Base-by-base conservation (phyloP, 1,140 invertebrate species). In the Pseudomyrmex concolor region DNA sequence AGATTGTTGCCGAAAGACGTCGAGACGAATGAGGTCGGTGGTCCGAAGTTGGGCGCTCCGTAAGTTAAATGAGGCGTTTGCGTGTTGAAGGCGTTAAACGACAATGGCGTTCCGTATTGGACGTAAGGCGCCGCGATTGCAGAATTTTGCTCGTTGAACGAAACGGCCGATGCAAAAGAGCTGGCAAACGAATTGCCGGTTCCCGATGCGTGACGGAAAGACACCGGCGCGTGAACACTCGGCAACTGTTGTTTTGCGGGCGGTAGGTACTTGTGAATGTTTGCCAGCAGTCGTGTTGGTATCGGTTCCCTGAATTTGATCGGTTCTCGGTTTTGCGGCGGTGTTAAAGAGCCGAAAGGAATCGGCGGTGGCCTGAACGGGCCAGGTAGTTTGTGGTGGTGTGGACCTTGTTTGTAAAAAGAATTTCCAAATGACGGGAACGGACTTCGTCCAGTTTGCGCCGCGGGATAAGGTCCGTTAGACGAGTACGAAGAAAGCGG, bases 281-380 rank as follows among this genome's bases (percentile, higher is more conserved):
- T 89, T 2, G 86, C 86, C 10, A 93, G 92, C 1, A 97, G 89
- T 1, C 96, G 96, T 64, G 94, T 93, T 3, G 97, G 97, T 2
- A 97, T 95, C 1, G 96, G 95, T 45, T 97, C 96, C 70, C 96
- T 95, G 89, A 97, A 97, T 87, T 96, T 95, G 8, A 89, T 94
- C 84, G 87, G 94, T 25, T 90, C 92, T 78, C 85, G 94, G 85
- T 60, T 94, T 92, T 89, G 94, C 87, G 86, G 95, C 72, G 89
- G 95, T 86, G 88, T 91, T 84, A 91, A 91, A 87, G 85, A 88
- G 50, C 87, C 91, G 3, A 90, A 87, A 4, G 91, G 91, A 0
- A 94, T 80, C 25, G 92, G 91, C 10, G 96, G 94, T 12, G 95
- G 95, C 55, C 94, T 94, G 73, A 94, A 94, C 1, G 95, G 93